Evolutionary conservation across 2,888 invertebrate genomes (phyloP), one percentile per base, ranked within the genome.

Genomic region (Phrixothrix hirtus): DNA sequence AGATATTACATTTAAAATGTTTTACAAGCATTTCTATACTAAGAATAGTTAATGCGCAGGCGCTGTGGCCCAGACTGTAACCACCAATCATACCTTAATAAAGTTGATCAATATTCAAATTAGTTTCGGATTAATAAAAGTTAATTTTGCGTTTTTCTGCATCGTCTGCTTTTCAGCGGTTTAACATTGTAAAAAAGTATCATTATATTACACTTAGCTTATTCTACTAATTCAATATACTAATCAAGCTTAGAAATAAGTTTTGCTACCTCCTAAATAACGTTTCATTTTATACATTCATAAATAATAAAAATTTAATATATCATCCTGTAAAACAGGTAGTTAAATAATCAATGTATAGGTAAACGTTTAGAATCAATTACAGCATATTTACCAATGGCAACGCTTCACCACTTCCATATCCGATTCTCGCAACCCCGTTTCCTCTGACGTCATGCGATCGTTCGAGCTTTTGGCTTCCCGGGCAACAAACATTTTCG

Each of bases 401-500:
- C 60, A 54, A 41, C 55, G 45, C 45, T 44, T 46, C 56, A 55
- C 59, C 63, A 58, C 66, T 63, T 57, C 56, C 61, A 32, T 58
- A 53, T 60, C 62, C 64, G 41, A 42, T 47, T 45, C 37, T 26
- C 31, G 13, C 44, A 21, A 36, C 36, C 38, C 53, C 46, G 50
- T 55, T 56, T 46, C 46, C 67, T 62, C 65, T 68, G 69, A 68
- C 68, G 67, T 59, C 49, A 37, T 17, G 37, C 68, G 66, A 65
- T 65, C 68, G 67, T 68, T 68, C 64, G 67, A 67, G 66, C 65
- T 57, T 53, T 48, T 55, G 42, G 45, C 49, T 48, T 49, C 63
- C 65, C 65, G 59, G 65, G 64, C 57, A 60, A 62, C 55, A 53
- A 62, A 57, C 31, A 54, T 51, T 59, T 48, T 36, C 37, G 38